Evolutionary conservation across 2,797 vertebrate species (phyloP), one percentile per base, ranked within the genome.

Genomic region (Hirundo rustica): DNA sequence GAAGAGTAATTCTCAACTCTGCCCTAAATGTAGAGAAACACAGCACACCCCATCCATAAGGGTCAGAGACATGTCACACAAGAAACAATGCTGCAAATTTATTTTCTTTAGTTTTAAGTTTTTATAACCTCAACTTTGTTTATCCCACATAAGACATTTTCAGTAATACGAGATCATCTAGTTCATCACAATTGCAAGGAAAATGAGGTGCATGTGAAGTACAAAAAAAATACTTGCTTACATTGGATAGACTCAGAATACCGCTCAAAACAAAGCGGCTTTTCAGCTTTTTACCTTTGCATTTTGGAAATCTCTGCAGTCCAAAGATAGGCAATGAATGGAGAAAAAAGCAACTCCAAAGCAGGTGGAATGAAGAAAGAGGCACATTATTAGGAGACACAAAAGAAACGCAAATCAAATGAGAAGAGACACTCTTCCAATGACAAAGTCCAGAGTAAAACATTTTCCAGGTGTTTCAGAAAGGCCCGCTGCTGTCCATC

Each of bases 51-150:
- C 73, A 92, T 94, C 91, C 91, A 6, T 92, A 70, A 91, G 26
- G 92, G 87, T 91, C 92, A 92, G 78, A 95, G 81, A 95, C 94
- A 94, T 87, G 42, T 94, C 90, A 93, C 85, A 81, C 85, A 72
- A 65, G 78, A 93, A 96, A 93, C 55, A 95, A 74, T 48, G 81
- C 74, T n/a, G 72, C 65, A 93, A 62, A 87, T 96, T 95, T 96
- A 96, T 96, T 93, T 94, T 93, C 88, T 88, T 94, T 53, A 84
- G 38, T 82, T 80, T 89, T 65, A 88, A 65, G 27, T 72, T 91
- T 93, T 93, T 65, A 88, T 94, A 96, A 88, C 92, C 77, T 95
- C 93, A 89, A 58, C 83, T 95, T 80, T 57, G 48, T 93, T 94
- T 76, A 73, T 51, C 92, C 83, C 87, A 92, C 18, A 3, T 58